phyloP scores from a whole-genome alignment of 2,888 invertebrate genomes.

The Drosophila siamana region DNA sequence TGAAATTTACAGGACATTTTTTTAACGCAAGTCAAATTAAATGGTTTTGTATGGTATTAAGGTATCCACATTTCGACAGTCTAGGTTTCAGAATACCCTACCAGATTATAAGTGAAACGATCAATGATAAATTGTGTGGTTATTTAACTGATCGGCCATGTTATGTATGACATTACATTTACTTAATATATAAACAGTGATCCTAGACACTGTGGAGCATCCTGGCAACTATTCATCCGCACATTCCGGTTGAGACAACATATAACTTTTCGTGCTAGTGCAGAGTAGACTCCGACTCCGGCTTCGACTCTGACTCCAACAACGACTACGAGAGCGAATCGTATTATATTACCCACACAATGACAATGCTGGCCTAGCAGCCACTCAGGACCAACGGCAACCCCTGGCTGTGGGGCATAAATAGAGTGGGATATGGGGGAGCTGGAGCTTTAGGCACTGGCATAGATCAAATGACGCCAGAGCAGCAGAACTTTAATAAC shows the following conservation, averaged over 20 bases:
- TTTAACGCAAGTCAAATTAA: no score
- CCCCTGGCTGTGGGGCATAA: constrained; percentile 10
- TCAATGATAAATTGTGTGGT: neutral
- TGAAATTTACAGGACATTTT: no score
- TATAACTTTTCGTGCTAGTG: constrained; percentile 25
- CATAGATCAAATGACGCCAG: constrained; percentile 72
- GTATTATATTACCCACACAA: constrained; percentile 53
- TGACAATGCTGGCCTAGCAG: constrained; percentile 48
- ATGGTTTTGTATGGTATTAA: no score
- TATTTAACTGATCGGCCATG: no score
- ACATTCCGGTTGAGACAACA: neutral
- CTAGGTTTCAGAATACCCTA: neutral
- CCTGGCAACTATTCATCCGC: constrained; percentile 20
- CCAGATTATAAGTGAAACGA: neutral
- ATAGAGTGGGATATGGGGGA: neutral
- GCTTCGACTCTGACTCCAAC: constrained; percentile 3
- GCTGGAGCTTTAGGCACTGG: constrained; percentile 11
- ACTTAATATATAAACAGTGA: neutral
- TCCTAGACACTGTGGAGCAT: neutral
- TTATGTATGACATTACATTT: neutral
- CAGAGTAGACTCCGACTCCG: constrained; percentile 12
- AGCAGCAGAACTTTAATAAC: constrained; percentile 81
- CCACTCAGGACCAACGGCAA: constrained; percentile 40
- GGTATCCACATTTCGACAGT: no score
- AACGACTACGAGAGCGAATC: neutral